Base-by-base conservation (phyloP, 2,888 invertebrate species). In the Patella pellucida region DNA sequence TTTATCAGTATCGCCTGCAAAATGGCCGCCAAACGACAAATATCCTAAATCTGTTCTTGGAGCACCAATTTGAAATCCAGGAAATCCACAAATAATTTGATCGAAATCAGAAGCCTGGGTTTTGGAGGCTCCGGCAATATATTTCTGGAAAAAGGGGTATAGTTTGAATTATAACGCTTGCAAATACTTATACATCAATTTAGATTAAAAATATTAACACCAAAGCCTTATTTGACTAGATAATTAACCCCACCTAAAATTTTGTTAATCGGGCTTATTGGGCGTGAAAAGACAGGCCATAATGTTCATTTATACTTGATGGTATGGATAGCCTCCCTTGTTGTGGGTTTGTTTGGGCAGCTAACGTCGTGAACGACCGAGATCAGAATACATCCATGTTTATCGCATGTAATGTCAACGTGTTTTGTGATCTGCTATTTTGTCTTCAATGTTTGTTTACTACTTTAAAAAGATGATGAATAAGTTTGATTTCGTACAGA, bases 81-180 rank as follows among this genome's bases (percentile, higher is more conserved):
- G 84, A 72, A 83, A 83, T 7, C 84, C 84, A 14, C 79, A 79
- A 62, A 82, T 80, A n/a, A 82, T 52, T 12, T 72, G 74, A 16
- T 82, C 80, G 12, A 74, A 67, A 12, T 73, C 69, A 12, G 14
- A 11, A 12, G 76, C 81, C 41, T 78, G 62, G 3, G 81, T 81
- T 51, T 78, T 71, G 27, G 73, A 78, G 3, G 78, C 79, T 2
- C 80, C 81, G 5, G 78, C 68, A 1, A 69, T 69, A 52, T 77
- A 84, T 11, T 73, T 68, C 84, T 84, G 74, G 12, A 41, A 41
- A 41, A 41, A 5, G 9, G 4, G 41, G 41, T 41, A 9, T 9
- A 5, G 41, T 41, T 41, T 41, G 41, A 41, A 41, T 7, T 41
- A 41, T 41, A 41, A 9, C 41, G 0, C 41, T 41, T 41, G 41